Base-by-base conservation (phyloP, 2,113 vertebrate species). In the Oceanodroma tethys region DNA sequence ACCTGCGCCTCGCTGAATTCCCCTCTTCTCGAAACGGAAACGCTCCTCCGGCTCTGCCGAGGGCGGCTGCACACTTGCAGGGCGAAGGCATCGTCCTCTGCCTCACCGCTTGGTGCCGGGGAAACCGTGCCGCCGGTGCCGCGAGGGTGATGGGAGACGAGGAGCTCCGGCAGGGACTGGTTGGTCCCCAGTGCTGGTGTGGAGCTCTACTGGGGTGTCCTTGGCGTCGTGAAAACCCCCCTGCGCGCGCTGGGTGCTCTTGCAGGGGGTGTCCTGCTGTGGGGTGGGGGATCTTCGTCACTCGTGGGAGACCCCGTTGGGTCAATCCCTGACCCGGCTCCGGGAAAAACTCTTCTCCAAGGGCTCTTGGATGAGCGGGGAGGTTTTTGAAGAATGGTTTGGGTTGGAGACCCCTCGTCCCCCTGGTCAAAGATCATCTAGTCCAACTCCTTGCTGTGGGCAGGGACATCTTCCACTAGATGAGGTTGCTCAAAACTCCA, bases 181-280 rank as follows among this genome's bases (percentile, higher is more conserved):
- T 67, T 27, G 17, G 16, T 19, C 13, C 11, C 63, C 45, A 14
- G 50, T 19, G 32, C 29, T 2, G 11, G 11, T 4, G 10, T 26
- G 59, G 67, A 48, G 58, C 25, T 42, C 1, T 36, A 14, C 86
- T 58, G 76, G 67, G 43, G 26, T 38, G 68, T 7, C 43, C 36
- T 34, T 10, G 17, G n/a, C 6, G 1, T 16, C 0, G 4, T 38
- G 34, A 53, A 66, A 29, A 16, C 10, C 22, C 4, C 4, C 2
- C 11, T 38, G 18, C 4, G 21, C 1, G 3, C 0, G 2, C 13
- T 1, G 8, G 52, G 8, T n/a, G 62, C 19, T 67, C 30, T 75
- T 6, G 11, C 18, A 30, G 25, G 48, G 19, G n/a, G 3, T 40
- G 58, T 45, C 13, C 13, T 10, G 4, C 16, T 23, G 2, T 10